Conservation (phyloP, 1,140 invertebrate genomes). For the Platorchestia sp. region DNA sequence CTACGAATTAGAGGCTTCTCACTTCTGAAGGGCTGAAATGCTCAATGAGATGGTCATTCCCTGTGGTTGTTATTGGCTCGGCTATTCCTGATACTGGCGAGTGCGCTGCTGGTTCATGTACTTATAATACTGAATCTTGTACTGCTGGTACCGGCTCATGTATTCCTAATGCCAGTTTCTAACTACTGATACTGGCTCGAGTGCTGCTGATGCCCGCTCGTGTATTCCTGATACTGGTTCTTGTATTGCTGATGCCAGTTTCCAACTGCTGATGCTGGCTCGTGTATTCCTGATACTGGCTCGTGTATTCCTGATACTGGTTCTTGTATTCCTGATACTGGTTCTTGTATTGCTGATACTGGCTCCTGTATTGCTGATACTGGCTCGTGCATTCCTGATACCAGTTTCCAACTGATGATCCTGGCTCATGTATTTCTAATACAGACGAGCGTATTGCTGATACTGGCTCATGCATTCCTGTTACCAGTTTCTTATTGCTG, state of each 20-base stretch:
- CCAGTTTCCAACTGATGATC: no score
- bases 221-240: not conserved
- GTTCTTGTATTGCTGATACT: not conserved
- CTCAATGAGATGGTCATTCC: not conserved
- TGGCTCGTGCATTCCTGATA: not conserved
- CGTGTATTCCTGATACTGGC: no score
- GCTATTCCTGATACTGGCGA: not conserved
- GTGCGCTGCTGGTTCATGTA: no score
- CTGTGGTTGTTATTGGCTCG: not conserved
- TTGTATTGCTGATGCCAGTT: not conserved
- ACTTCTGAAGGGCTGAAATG: not conserved
- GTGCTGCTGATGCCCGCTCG: not conserved
- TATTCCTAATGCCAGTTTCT: no score
- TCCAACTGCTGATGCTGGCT: no score
- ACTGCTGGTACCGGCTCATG: no score
- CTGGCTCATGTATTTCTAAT: not conserved
- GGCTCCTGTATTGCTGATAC: not conserved
- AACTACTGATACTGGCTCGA: not conserved
- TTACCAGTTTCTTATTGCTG: no score
- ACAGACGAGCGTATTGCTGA: not conserved
- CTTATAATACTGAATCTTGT: no score
- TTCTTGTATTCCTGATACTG: not conserved
- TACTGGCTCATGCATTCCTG: not conserved
- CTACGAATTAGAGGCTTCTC: conserved; percentile 23
- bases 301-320: no score